Conservation (phyloP, 2,888 invertebrate species). For the Apoda limacodes region DNA sequence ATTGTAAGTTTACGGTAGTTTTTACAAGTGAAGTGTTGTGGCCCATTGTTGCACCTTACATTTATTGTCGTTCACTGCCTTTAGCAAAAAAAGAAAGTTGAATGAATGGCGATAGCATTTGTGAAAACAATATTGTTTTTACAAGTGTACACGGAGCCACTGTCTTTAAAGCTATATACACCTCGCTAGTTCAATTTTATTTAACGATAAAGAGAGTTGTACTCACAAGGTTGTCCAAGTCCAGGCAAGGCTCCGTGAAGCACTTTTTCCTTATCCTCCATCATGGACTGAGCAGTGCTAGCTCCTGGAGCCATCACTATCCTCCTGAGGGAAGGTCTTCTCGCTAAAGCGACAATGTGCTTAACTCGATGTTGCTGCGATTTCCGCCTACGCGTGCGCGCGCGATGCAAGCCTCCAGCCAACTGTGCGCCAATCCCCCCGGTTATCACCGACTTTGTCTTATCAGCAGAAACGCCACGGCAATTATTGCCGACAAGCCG, state of each 20-base stretch:
- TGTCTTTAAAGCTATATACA: too few relatives aligned
- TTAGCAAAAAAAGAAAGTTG: too few relatives aligned
- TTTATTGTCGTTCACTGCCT: too few relatives aligned
- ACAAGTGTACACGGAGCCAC: too few relatives aligned
- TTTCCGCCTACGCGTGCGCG: constrained; percentile 58
- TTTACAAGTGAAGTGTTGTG: too few relatives aligned
- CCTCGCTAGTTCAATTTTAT: too few relatives aligned
- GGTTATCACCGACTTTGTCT: constrained; percentile 60
- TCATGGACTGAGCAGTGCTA: constrained; percentile 64
- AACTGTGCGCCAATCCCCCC: constrained; percentile 51
- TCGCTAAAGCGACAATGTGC: constrained; percentile 51
- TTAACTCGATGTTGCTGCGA: constrained; percentile 45
- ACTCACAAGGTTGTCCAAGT: neutral
- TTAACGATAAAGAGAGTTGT: too few relatives aligned
- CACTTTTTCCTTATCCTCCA: constrained; percentile 64
- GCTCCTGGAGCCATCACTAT: constrained; percentile 71
- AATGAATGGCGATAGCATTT: too few relatives aligned
- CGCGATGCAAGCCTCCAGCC: constrained; percentile 53
- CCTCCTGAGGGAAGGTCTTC: constrained; percentile 56
- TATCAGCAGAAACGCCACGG: constrained; percentile 55
- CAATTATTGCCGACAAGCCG: constrained; percentile 62
- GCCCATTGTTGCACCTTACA: too few relatives aligned
- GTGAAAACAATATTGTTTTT: too few relatives aligned
- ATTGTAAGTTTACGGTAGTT: too few relatives aligned
- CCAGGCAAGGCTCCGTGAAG: constrained; percentile 43